phyloP scores from a whole-genome alignment of 2,113 vertebrate species.

The Sinosuthora webbiana region DNA sequence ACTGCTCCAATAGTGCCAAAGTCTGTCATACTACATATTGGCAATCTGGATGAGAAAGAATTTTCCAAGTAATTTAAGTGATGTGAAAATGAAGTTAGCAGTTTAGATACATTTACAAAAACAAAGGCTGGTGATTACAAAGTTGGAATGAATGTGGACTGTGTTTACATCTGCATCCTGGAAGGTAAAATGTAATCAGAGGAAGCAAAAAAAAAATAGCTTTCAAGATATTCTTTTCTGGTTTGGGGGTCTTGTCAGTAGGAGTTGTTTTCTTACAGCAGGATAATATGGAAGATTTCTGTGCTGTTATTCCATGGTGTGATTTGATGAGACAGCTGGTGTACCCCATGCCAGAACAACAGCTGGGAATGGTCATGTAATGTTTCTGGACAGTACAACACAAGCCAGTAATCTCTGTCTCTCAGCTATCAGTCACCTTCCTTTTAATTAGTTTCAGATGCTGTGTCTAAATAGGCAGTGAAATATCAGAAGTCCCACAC shows the following conservation, averaged over 20 bases:
- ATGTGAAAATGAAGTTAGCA: neutral
- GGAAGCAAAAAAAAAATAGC: neutral
- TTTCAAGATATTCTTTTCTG: neutral
- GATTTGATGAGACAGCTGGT: constrained; percentile 46
- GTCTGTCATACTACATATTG: neutral
- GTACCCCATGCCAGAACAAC: neutral
- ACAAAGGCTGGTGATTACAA: neutral
- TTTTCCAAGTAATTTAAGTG: neutral
- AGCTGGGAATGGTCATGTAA: constrained; percentile 52
- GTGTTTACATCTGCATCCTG: constrained; percentile 22
- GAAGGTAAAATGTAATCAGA: constrained; percentile 25
- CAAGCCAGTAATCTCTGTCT: constrained; percentile 26
- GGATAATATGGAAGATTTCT: constrained; percentile 8
- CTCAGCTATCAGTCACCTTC: constrained; percentile 15
- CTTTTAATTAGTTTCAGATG: constrained; percentile 26
- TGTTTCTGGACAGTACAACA: constrained; percentile 10
- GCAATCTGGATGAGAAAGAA: neutral
- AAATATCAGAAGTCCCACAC: neutral
- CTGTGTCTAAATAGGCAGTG: neutral
- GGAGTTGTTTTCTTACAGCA: neutral
- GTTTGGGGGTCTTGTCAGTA: neutral
- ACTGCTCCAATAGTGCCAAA: neutral
- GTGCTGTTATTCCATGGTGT: neutral
- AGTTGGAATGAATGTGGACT: neutral
- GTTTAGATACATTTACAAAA: neutral